phyloP scores from a whole-genome alignment of 37 sponge, comb jelly and placozoan genomes.

The Ianthella basta region DNA sequence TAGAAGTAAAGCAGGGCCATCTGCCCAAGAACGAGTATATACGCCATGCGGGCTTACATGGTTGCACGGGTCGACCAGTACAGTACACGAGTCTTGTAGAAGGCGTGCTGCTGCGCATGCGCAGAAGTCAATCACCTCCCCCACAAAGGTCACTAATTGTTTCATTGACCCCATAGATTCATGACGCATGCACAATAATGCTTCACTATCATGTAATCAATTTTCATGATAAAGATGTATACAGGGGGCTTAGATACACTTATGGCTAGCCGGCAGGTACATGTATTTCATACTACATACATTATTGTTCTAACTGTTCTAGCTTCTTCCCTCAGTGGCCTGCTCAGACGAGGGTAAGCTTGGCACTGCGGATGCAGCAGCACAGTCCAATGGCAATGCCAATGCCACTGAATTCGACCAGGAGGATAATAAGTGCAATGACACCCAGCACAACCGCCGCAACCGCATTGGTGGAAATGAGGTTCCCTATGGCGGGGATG shows the following conservation, averaged over 20 bases:
- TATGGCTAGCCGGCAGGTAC: too few species aligned
- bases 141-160: too few species aligned
- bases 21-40: neutral
- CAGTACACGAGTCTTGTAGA: neutral
- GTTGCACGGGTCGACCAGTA: neutral
- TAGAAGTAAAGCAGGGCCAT: neutral
- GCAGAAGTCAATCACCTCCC: neutral
- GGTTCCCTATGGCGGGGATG: neutral
- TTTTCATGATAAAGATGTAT: too few species aligned
- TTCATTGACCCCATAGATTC: too few species aligned
- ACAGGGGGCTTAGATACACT: too few species aligned
- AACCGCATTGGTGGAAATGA: neutral
- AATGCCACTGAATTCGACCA: conserved; percentile 15
- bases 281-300: too few species aligned
- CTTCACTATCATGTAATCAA: too few species aligned
- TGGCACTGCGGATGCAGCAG: conserved; percentile 3
- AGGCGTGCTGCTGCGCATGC: conserved; percentile 23
- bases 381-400: conserved; percentile 11
- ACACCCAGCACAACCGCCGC: conserved; percentile 1
- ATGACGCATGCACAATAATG: too few species aligned
- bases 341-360: neutral
- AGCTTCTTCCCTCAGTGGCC: neutral
- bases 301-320: too few species aligned
- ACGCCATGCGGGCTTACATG: neutral
- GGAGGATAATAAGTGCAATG: neutral